Percentiles rank a stretch among this genome's conserved stretches.
Evolutionary conservation across 2,113 vertebrate genomes (phyloP).

Genomic region (Nibea albiflora): DNA sequence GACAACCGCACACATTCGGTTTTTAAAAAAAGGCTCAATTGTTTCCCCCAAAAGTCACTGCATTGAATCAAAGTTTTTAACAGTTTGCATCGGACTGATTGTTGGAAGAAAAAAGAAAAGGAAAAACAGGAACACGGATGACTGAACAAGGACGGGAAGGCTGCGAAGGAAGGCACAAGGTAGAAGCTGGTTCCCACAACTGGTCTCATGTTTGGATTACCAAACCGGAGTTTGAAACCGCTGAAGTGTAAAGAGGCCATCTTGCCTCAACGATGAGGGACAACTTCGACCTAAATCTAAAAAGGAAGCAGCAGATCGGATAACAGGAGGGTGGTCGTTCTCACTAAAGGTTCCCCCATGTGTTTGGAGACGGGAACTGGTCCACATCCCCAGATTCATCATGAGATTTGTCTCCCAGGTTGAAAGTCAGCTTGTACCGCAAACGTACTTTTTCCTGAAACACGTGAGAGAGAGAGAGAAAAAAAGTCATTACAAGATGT

Average conservation of each 20-base stretch:
- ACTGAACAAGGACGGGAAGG: conserved; percentile 43
- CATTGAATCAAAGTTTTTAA: conserved; percentile 22
- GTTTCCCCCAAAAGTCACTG: conserved; percentile 28
- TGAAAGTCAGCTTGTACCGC: conserved; percentile 95
- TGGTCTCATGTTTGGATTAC: conserved; percentile 34
- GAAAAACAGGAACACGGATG: conserved; percentile 17
- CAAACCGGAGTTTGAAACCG: conserved; percentile 38
- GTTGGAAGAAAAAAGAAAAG: conserved; percentile 24
- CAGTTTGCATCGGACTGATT: conserved; percentile 32
- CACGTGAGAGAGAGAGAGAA: background rate
- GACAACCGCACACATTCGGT: conserved; percentile 48
- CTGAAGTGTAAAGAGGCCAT: conserved; percentile 11
- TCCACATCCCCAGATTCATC: conserved; percentile 96
- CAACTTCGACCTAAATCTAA: conserved; percentile 58
- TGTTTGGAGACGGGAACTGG: conserved; percentile 93
- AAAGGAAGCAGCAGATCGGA: conserved; percentile 69
- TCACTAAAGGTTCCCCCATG: conserved; percentile 92
- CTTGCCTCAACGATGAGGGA: conserved; percentile 30
- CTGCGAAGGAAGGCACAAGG: conserved; percentile 73
- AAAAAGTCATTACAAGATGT: background rate
- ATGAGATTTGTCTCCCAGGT: conserved; percentile 90
- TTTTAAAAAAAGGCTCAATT: conserved; percentile 55
- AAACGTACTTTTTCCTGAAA: conserved; percentile 95
- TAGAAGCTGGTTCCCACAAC: conserved; percentile 58
- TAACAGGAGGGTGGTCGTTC: conserved; percentile 57